Percentiles rank a stretch among this genome's conserved stretches.
Evolutionary conservation across 2,888 invertebrate species (phyloP).

Genomic region (Hirtodrosophila duncani): DNA sequence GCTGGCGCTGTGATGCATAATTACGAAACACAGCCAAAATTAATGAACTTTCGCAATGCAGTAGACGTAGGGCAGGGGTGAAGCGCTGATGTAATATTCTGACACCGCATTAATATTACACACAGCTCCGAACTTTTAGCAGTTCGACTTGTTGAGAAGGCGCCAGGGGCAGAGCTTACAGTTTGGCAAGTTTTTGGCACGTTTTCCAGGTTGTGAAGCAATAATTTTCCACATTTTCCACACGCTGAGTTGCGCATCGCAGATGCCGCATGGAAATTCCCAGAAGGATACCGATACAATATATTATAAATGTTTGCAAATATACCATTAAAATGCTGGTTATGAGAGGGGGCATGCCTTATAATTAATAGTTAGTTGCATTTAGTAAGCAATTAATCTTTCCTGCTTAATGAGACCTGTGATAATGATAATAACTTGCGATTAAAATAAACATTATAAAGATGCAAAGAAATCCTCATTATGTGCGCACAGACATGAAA

Average conservation of each 20-base stretch:
- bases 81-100: no score
- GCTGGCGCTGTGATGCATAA: conserved; percentile 45
- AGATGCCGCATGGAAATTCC: no score
- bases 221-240: conserved; percentile 26
- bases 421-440: no score
- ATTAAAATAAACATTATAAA: conserved; percentile 35
- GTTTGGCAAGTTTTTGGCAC: conserved; percentile 49
- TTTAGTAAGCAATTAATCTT: conserved; percentile 21
- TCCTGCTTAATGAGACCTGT: conserved; percentile 43
- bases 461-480: conserved; percentile 40
- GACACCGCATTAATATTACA: conserved; percentile 30
- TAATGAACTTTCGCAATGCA: conserved; percentile 49
- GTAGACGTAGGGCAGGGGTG: no score
- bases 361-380: conserved; percentile 41
- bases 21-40: conserved; percentile 46
- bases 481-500: conserved; percentile 37
- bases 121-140: conserved; percentile 20
- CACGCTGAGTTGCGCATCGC: no score
- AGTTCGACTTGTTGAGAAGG: conserved; percentile 48
- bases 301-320: conserved; percentile 33
- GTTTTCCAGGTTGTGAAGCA: conserved; percentile 31
- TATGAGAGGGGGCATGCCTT: conserved; percentile 35
- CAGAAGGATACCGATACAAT: conserved; percentile 32
- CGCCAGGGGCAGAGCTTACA: conserved; percentile 16
- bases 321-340: no score